Conservation (phyloP, 2,113 vertebrate genomes). For the Emydura subglobosa region DNA sequence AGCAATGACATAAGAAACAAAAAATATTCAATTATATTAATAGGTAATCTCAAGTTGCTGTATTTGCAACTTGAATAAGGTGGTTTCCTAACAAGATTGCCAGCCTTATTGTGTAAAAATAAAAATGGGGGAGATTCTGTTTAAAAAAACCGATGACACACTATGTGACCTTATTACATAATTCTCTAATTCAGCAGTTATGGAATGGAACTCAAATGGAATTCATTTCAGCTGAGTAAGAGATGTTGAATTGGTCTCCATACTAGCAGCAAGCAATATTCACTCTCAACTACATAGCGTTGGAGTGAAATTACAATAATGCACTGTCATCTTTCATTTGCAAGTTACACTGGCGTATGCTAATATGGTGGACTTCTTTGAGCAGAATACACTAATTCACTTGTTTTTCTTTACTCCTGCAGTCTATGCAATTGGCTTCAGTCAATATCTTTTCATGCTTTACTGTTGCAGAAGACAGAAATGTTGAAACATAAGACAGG, state of each 20-base stretch:
- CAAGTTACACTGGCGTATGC: not conserved
- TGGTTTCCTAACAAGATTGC: rapidly evolving
- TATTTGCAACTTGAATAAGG: not conserved
- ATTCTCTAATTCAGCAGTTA: not conserved
- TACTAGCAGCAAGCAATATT: not conserved
- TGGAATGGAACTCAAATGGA: too few relatives aligned
- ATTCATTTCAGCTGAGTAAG: not conserved
- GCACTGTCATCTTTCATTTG: conserved; percentile 11
- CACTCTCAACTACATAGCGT: not conserved
- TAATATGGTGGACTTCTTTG: not conserved
- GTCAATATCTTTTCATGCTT: not conserved
- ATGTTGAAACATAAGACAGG: not conserved
- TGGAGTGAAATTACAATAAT: not conserved
- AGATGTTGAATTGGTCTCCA: not conserved
- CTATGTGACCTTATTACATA: not conserved
- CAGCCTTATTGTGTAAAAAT: rapidly evolving
- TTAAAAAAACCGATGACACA: not conserved
- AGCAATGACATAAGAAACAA: not conserved
- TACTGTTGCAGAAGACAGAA: not conserved
- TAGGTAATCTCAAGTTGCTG: not conserved
- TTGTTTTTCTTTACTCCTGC: not conserved
- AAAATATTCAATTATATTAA: rapidly evolving
- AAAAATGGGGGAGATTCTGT: not conserved
- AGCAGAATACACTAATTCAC: not conserved
- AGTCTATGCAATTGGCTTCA: not conserved